Conservation (phyloP, 2,113 vertebrate genomes). For the Callorhinus ursinus region DNA sequence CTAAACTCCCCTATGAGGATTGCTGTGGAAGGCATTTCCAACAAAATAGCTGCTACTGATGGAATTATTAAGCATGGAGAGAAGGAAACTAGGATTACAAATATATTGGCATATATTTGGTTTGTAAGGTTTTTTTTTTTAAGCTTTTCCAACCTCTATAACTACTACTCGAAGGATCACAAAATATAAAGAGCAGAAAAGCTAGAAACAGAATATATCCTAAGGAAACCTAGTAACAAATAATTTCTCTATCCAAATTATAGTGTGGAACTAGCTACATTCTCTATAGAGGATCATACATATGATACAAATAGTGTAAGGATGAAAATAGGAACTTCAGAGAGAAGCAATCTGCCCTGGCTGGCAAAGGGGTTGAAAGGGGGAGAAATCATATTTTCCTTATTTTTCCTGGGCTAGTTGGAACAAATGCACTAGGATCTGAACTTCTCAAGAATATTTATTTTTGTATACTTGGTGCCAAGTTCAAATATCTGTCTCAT, state of each 20-base stretch:
- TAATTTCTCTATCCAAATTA: background rate
- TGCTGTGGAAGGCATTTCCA: background rate
- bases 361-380: background rate
- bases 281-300: background rate
- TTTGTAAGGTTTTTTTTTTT: background rate
- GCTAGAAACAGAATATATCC: background rate
- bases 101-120: background rate
- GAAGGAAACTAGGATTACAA: background rate
- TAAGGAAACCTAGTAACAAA: background rate
- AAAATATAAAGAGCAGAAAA: background rate
- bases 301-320: background rate
- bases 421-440: background rate
- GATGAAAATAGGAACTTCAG: background rate
- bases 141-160: background rate
- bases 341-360: accelerated
- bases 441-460: background rate
- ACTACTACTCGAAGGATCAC: background rate
- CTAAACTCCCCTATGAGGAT: background rate
- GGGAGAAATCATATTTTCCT: background rate
- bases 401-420: background rate
- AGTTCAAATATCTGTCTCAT: background rate
- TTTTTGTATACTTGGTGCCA: background rate
- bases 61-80: background rate
- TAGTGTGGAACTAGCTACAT: background rate
- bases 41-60: background rate